Evolutionary conservation across 1,140 invertebrate species (phyloP), one percentile per base, ranked within the genome.

Genomic region (Pseudomyrmex concolor): DNA sequence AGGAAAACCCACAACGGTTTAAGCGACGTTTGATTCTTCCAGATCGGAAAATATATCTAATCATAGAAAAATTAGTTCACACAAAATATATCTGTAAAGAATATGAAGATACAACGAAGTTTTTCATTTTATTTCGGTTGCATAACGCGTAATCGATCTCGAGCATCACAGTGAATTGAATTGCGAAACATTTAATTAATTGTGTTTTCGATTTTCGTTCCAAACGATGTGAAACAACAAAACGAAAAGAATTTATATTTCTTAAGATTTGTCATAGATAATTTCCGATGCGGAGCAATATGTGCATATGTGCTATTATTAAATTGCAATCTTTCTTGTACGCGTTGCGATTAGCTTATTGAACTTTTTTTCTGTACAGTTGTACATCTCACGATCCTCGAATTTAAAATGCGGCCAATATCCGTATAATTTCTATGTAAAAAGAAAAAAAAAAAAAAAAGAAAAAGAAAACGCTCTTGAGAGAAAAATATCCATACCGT

Each of bases 101-200:
- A 63, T 10, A 17, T n/a, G 15, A 25, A 15, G 45, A 74, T 45
- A 22, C 71, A 74, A 74, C 57, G 43, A 63, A 74, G 5, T 25
- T 25, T 74, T 25, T 74, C 4, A 62, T 63, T 74, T 63, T 74
- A 19, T 7, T 48, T 50, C 25, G 43, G 19, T 62, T 74, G 9
- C 13, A 73, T 62, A 22, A 48, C 45, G 34, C 19, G 5, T 59
- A 59, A 72, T 74, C 17, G 2, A 1, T 74, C 19, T 72, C 54
- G 54, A 59, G 17, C 34, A 63, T 48, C 5, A 7, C 71, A 22
- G 34, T 45, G 54, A n/a, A 60, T 7, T 59, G 15, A 34, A 34
- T 50, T 43, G 13, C 25, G 1, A 1, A 62, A 73, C 12, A 48
- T 15, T 73, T 45, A 45, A 7, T 17, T 59, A 22, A 22, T n/a